Base-by-base conservation (phyloP, 2,888 invertebrate genomes). In the Tortricodes alternella region DNA sequence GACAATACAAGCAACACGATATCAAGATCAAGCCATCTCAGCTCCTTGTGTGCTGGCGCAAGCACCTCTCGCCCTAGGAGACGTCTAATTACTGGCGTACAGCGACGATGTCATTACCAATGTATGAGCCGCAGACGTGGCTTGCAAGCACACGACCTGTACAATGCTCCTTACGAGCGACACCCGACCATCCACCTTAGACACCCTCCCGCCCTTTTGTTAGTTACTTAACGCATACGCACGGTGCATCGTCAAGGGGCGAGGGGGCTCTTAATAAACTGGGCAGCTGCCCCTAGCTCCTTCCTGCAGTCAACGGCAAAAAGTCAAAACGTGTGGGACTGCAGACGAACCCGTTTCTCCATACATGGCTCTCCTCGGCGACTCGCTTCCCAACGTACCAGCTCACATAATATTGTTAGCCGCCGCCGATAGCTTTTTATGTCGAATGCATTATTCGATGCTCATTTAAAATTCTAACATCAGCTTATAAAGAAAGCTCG, bases 381-480 rank as follows among this genome's bases (percentile, higher is more conserved):
- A 82, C 77, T 80, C 81, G 85, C 85, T 84, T 85, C 87, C 85
- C 88, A 83, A 83, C 85, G 85, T 83, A 88, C 80, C 85, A 86
- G 77, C 85, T 80, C 88, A 87, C 86, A 89, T 88, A 87, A 89
- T 89, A 89, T 89, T 85, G 89, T 89, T 88, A 87, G 88, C 81
- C 74, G 77, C 76, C 76, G 83, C 80, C 85, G 89, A 89, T 89
- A 88, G 88, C 88, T 90, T 90, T 90, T 90, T 89, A 89, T 87
- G 84, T 83, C 83, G 83, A 80, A 89, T 89, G 89, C 89, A 90
- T 90, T 89, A 89, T 90, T 90, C 89, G 89, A 89, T 87, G 83
- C 89, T 89, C 89, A 89, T 90, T 90, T 90, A 87, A 90, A 90
- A 90, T 89, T 89, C 89, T 90, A 90, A 89, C 88, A 84, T 88